These are phyloP conservation scores for Grantiella picta DNA, from an alignment of 2,113 vertebrate species.

Conservation along the genomic window DNA sequence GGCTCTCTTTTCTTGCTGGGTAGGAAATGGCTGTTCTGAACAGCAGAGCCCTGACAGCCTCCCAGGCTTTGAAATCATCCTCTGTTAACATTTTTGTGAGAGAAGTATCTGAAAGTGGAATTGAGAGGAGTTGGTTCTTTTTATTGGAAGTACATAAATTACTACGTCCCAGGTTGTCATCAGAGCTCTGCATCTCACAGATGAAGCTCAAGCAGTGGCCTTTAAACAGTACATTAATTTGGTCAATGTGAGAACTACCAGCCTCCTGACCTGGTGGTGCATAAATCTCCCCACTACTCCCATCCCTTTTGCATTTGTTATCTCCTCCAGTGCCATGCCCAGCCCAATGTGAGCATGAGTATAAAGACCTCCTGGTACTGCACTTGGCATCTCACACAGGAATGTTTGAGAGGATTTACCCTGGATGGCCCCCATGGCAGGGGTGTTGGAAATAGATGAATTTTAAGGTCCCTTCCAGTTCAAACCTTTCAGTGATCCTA, in stretches of 20 bases:
- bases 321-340: not conserved
- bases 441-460: not conserved
- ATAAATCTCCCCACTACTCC: not conserved
- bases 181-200: not conserved
- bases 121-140: not conserved
- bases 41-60: not conserved
- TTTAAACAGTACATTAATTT: not conserved
- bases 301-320: not conserved
- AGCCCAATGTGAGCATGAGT: not conserved
- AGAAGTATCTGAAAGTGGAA: not conserved
- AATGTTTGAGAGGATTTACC: not conserved
- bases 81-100: slow-evolving; percentile 18
- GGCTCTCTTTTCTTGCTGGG: not conserved
- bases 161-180: not conserved
- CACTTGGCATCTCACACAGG: accelerated
- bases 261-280: not conserved
- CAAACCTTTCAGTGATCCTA: not conserved
- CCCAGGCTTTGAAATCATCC: not conserved
- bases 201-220: not conserved
- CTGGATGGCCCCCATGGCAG: not conserved
- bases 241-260: not conserved
- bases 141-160: not conserved
- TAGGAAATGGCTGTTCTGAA: slow-evolving; percentile 50
- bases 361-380: not conserved
- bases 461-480: not conserved